Evolutionary conservation across 2,888 invertebrate species (phyloP).

Genomic region (Catocala sponsa): DNA sequence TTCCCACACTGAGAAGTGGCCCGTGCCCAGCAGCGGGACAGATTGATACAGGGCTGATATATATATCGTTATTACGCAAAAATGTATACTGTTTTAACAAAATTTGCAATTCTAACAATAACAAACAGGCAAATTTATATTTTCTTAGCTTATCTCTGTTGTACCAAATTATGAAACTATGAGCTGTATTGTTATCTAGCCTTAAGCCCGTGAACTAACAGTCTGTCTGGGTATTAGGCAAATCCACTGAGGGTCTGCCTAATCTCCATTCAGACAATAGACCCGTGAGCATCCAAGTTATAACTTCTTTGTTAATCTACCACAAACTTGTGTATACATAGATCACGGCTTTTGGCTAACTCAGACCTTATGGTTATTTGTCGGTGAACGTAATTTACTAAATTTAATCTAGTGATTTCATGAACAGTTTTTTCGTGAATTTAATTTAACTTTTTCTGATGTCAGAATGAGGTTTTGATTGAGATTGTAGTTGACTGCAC

Average conservation of each 20-base stretch:
- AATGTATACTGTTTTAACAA: too few species aligned
- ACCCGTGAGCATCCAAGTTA: conserved; percentile 40
- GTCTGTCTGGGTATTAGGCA: conserved; percentile 36
- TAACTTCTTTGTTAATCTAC: conserved; percentile 51
- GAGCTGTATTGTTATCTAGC: conserved; percentile 29
- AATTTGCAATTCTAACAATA: neutral
- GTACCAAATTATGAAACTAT: conserved; percentile 13
- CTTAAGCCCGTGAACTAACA: conserved; percentile 31
- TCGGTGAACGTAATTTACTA: conserved; percentile 33
- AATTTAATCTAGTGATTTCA: conserved; percentile 27
- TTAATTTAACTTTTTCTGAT: conserved; percentile 14
- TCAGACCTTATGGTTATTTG: conserved; percentile 36
- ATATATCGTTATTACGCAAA: too few species aligned
- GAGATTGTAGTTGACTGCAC: neutral
- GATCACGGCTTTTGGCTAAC: conserved; percentile 31
- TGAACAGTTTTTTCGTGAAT: conserved; percentile 27
- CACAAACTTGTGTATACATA: conserved; percentile 45
- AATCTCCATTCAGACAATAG: conserved; percentile 50
- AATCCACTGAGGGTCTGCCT: conserved; percentile 37
- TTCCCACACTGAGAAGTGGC: too few species aligned
- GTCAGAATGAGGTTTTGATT: neutral
- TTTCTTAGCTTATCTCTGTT: neutral
- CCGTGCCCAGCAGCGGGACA: too few species aligned
- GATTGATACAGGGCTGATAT: too few species aligned
- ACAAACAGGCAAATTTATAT: neutral